Percentiles rank a stretch among this genome's conserved stretches.
Conservation (phyloP, 2,888 invertebrate genomes). For the Dicyrtoma fusca region DNA sequence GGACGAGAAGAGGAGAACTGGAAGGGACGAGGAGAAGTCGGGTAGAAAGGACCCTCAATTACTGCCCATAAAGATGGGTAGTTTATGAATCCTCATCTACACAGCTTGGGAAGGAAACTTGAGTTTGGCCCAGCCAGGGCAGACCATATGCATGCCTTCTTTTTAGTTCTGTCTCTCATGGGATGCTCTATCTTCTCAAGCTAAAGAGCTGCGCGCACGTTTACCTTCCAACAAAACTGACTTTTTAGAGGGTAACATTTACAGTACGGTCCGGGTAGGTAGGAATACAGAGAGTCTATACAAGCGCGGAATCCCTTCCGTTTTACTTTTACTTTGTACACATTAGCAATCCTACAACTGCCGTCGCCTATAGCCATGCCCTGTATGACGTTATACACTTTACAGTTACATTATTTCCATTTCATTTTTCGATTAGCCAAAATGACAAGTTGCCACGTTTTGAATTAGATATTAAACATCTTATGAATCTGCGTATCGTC, state of each 20-base stretch:
- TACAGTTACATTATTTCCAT: too few relatives aligned
- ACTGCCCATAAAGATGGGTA: constrained; percentile 44
- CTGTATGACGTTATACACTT: too few relatives aligned
- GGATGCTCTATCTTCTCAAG: background rate
- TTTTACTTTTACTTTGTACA: too few relatives aligned
- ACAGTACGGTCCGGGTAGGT: background rate
- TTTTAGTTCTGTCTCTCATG: background rate
- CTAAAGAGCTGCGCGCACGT: background rate
- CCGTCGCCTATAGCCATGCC: too few relatives aligned
- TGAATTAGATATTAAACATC: too few relatives aligned
- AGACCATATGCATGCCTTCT: background rate
- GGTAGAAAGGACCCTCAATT: constrained; percentile 44
- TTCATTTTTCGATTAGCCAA: too few relatives aligned
- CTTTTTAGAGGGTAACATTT: constrained; percentile 1
- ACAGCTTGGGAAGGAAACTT: background rate
- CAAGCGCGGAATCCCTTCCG: too few relatives aligned
- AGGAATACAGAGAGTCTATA: background rate
- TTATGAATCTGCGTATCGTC: too few relatives aligned
- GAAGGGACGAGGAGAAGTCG: constrained; percentile 42
- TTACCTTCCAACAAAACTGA: background rate
- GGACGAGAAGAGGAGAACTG: constrained; percentile 44
- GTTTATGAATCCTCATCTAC: constrained; percentile 14
- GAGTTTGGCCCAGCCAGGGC: background rate
- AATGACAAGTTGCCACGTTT: too few relatives aligned
- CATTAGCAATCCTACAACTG: too few relatives aligned